Conservation (phyloP, 2,797 vertebrate genomes). For the Phataginus tetradactyla region DNA sequence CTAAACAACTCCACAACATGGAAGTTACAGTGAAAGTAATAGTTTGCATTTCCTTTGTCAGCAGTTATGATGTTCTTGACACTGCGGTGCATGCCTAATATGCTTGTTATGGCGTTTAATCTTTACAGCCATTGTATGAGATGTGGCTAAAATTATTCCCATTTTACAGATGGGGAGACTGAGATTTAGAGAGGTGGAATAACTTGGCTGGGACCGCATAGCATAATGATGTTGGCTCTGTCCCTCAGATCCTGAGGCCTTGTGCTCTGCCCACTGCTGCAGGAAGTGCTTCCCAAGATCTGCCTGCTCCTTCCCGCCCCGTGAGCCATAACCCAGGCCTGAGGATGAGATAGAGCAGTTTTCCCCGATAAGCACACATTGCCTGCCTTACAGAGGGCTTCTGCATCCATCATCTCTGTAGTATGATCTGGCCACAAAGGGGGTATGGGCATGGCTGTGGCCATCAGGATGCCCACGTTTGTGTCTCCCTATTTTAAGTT, state of each 20-base stretch:
- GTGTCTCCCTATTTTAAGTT: neutral
- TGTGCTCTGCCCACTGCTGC: neutral
- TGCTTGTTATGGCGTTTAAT: neutral
- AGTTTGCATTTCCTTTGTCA: neutral
- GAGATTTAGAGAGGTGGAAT: neutral
- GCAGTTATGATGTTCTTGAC: neutral
- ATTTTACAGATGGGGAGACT: constrained; percentile 18
- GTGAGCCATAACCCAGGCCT: neutral
- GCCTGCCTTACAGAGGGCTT: neutral
- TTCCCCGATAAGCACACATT: neutral
- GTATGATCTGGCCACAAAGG: neutral
- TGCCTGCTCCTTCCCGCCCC: neutral
- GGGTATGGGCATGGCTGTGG: neutral
- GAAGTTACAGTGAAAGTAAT: neutral
- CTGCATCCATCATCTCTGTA: neutral
- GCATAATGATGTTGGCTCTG: neutral
- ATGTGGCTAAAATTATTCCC: neutral
- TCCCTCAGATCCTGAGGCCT: neutral
- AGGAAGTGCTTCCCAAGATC: neutral
- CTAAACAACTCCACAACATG: neutral
- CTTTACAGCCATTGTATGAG: neutral
- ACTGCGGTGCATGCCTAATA: neutral
- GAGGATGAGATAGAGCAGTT: neutral
- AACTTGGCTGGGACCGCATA: neutral
- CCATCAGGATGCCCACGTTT: neutral